Conservation (phyloP, 2,113 vertebrate species). For the Callithrix jacchus region DNA sequence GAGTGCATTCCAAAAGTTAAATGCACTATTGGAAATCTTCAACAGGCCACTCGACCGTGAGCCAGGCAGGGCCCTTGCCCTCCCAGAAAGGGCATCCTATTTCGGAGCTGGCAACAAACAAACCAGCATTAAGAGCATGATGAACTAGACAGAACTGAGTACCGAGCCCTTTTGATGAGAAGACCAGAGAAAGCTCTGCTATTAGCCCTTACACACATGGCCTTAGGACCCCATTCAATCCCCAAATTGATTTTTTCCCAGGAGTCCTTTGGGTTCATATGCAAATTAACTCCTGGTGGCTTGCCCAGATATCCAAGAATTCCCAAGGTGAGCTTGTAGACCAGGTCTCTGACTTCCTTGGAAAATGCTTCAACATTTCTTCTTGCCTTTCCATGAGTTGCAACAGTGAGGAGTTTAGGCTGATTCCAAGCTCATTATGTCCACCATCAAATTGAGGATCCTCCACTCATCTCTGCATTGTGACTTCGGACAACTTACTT, state of each 20-base stretch:
- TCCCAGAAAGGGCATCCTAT: background rate
- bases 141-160: background rate
- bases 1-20: accelerated
- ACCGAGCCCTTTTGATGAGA: accelerated
- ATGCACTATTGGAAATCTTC: too few species aligned
- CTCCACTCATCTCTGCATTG: background rate
- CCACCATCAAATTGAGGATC: background rate
- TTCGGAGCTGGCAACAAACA: background rate
- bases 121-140: background rate
- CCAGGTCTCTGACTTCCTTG: background rate
- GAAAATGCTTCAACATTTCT: background rate
- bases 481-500: background rate
- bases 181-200: background rate
- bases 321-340: background rate
- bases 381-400: background rate
- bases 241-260: background rate
- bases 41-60: too few species aligned
- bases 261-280: background rate
- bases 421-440: background rate
- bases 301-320: background rate
- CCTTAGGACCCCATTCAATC: too few species aligned
- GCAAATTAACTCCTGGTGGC: background rate
- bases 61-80: too few species aligned
- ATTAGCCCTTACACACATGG: background rate
- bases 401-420: background rate